Percentiles rank a stretch among this genome's conserved stretches.
Evolutionary conservation across 2,888 invertebrate genomes (phyloP).

Genomic region (Adelognathus sp.): DNA sequence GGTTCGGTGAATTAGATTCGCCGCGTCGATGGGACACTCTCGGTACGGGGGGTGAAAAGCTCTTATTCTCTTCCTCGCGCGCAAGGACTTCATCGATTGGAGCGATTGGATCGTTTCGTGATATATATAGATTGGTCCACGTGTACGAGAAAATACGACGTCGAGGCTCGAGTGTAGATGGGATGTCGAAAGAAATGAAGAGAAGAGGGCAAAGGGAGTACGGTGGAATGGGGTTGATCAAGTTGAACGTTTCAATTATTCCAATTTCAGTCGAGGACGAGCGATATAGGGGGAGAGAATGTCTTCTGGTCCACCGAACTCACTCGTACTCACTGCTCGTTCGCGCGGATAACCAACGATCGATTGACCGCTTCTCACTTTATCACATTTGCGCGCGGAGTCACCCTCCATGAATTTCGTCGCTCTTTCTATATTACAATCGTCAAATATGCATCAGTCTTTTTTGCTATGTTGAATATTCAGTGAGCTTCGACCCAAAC

Average conservation of each 20-base stretch:
- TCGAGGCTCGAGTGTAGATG: slow-evolving; percentile 36
- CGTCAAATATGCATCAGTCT: neutral
- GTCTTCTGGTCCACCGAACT: slow-evolving; percentile 10
- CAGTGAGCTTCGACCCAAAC: too few species aligned
- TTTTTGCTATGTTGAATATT: too few species aligned
- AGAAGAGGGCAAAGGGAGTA: slow-evolving; percentile 54
- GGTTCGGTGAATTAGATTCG: slow-evolving; percentile 55
- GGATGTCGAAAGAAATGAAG: slow-evolving; percentile 51
- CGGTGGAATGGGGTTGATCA: slow-evolving; percentile 62
- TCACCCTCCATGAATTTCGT: neutral
- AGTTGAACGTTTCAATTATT: slow-evolving; percentile 66
- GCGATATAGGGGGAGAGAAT: neutral
- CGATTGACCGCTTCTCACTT: slow-evolving; percentile 49
- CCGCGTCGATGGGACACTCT: slow-evolving; percentile 19
- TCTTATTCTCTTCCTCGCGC: slow-evolving; percentile 7
- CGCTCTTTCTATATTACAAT: neutral
- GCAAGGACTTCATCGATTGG: neutral
- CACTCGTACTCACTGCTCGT: slow-evolving; percentile 30
- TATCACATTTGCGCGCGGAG: neutral
- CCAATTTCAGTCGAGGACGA: slow-evolving; percentile 62
- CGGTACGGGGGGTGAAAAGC: neutral
- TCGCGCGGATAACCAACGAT: slow-evolving; percentile 56
- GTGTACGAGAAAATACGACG: slow-evolving; percentile 37
- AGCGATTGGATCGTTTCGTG: slow-evolving; percentile 45
- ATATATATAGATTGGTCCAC: slow-evolving; percentile 18